A percentile compares a stretch with the other conserved stretches of the same genome.
Evolutionary conservation across 2,888 invertebrate genomes (phyloP).

Genomic region (Palloptera scutellata): DNA sequence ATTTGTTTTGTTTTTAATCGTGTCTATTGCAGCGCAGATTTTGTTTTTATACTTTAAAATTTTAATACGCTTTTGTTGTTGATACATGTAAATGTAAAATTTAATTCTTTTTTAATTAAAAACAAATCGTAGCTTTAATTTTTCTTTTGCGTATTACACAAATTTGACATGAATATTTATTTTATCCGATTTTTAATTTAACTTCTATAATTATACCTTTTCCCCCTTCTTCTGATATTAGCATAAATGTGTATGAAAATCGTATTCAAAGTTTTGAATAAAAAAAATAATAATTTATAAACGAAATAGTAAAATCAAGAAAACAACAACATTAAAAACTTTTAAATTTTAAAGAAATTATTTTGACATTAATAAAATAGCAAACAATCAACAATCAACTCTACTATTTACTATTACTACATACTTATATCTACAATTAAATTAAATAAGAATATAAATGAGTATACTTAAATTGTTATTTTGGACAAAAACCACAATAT

Average conservation of each 20-base stretch:
- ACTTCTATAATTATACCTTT: not conserved
- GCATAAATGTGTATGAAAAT: conserved; percentile 41
- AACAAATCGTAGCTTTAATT: conserved; percentile 1
- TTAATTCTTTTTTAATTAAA: no score
- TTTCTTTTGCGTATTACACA: conserved; percentile 21
- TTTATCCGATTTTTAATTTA: conserved; percentile 24
- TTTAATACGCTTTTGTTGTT: no score
- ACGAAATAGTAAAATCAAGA: conserved; percentile 5
- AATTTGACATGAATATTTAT: conserved; percentile 24
- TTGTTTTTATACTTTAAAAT: no score
- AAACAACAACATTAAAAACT: conserved; percentile 19
- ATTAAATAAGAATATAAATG: conserved; percentile 34
- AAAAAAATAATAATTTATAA: conserved; percentile 30
- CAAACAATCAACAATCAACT: no score
- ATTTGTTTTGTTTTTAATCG: no score
- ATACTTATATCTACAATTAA: conserved; percentile 38
- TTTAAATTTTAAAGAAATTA: not conserved
- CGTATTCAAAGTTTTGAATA: conserved; percentile 61
- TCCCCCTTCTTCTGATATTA: no score
- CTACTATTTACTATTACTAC: no score
- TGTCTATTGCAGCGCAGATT: no score
- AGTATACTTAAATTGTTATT: conserved; percentile 25
- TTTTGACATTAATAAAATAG: conserved; percentile 12
- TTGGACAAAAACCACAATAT: conserved; percentile 13
- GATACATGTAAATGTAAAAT: no score